Base-by-base conservation (phyloP, 2,797 vertebrate genomes). In the Falco naumanni region DNA sequence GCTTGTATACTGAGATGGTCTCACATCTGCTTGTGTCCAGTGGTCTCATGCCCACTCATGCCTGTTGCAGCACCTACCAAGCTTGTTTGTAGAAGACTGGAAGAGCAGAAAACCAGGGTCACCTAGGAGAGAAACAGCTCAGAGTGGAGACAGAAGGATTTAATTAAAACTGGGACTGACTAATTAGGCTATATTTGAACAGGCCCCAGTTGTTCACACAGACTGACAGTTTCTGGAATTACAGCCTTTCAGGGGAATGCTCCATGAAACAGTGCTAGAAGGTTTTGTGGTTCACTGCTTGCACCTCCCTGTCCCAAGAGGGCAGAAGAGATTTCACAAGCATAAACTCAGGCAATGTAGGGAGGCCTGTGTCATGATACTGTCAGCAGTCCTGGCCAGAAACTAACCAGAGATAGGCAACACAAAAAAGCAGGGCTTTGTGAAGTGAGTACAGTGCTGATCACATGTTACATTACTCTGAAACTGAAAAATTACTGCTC, bases 321-420 rank as follows among this genome's bases (percentile, higher is more conserved):
- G 66, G 29, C 1, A 33, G 10, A 50, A 60, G 43, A 88, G 64
- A 93, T 90, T 96, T 94, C 83, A 90, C 54, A 95, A 96, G 60
- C 9, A 3, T 56, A 28, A 69, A 61, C 16, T 61, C 24, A 34
- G 56, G 60, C 72, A 84, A 84, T 33, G 24, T 17, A 47, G 50
- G 26, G 18, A 41, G 6, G 13, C 34, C 54, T 45, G 54, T 95
- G 84, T 95, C 90, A 79, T 79, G 83, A 87, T 11, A 16, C 13
- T 34, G 41, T 60, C 48, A 82, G 72, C 70, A 91, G n/a, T 63
- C n/a, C 24, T 41, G 16, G 29, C 39, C 2, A 8, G 91, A 79
- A 84, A 84, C 29, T 94, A 72, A 79, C 8, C 81, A 91, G 87
- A 59, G 48, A 59, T 34, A 25, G 20, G 24, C 72, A 81, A 54